A percentile compares a stretch with the other conserved stretches of the same genome.
phyloP scores from a whole-genome alignment of 2,797 vertebrate genomes.

The Sebastolobus altivelis region DNA sequence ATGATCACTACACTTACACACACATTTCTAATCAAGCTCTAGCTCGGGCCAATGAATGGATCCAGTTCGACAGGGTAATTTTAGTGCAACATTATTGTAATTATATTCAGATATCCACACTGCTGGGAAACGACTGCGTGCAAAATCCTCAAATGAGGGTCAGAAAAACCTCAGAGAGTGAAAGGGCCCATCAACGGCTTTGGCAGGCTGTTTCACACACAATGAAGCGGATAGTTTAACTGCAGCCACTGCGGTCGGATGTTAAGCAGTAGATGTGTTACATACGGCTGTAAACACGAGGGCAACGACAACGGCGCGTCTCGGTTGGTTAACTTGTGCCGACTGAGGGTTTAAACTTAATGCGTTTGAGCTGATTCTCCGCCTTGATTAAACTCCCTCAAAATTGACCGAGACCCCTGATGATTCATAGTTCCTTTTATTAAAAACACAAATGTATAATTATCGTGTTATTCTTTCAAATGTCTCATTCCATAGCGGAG shows the following conservation, averaged over 20 bases:
- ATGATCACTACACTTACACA: not conserved
- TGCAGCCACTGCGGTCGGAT: constrained; percentile 52
- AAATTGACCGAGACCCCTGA: not conserved
- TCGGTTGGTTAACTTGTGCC: constrained; percentile 3
- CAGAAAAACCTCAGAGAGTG: constrained; percentile 42
- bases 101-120: constrained; percentile 19
- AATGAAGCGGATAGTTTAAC: constrained; percentile 51
- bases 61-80: constrained; percentile 26
- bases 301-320: constrained; percentile 2
- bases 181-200: constrained; percentile 36
- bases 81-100: constrained; percentile 4
- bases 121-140: constrained; percentile 9
- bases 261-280: constrained; percentile 43
- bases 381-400: constrained; percentile 15
- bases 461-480: constrained; percentile 30
- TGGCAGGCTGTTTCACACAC: constrained; percentile 47
- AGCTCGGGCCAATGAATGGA: not conserved
- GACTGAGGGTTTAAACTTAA: constrained; percentile 23
- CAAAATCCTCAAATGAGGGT: constrained; percentile 38
- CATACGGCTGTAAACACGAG: constrained; percentile 44
- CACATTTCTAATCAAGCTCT: no score
- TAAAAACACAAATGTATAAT: constrained; percentile 36
- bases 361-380: constrained; percentile 6
- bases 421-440: constrained; percentile 20
- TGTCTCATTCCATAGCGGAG: constrained; percentile 21